Evolutionary conservation across 1,140 invertebrate species (phyloP).

Genomic region (Plutomurus gul): DNA sequence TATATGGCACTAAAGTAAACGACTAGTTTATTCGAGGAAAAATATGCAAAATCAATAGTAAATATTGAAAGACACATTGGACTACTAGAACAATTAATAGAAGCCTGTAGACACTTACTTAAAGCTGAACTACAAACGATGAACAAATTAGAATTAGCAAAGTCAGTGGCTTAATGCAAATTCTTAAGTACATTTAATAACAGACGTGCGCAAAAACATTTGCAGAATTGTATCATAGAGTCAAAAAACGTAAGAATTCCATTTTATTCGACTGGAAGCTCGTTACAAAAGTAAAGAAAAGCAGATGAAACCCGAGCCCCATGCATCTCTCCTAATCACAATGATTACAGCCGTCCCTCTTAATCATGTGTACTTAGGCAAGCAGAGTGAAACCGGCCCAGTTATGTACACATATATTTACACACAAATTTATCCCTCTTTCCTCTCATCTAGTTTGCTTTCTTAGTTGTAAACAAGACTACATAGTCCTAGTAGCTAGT

Average conservation of each 20-base stretch:
- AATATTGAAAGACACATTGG: no score
- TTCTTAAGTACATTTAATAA: no score
- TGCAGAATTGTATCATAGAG: no score
- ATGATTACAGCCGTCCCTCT: constrained; percentile 2
- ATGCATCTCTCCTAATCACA: background rate
- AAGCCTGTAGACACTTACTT: no score
- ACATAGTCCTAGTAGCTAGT: background rate
- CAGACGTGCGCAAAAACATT: no score
- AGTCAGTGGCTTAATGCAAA: no score
- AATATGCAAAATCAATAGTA: no score
- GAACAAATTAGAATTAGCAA: no score
- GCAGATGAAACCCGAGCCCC: background rate
- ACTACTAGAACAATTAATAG: no score
- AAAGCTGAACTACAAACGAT: no score
- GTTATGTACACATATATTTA: background rate
- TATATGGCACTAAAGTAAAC: no score
- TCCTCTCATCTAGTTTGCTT: background rate
- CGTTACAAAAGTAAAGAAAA: background rate
- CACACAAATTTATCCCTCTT: background rate
- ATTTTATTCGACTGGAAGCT: background rate
- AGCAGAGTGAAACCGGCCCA: background rate
- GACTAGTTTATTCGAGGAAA: no score
- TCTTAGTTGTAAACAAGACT: background rate
- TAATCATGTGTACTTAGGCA: constrained; percentile 23
- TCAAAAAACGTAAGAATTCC: background rate